Conservation (phyloP, 2,888 invertebrate genomes). For the Luffia ferchaultella region DNA sequence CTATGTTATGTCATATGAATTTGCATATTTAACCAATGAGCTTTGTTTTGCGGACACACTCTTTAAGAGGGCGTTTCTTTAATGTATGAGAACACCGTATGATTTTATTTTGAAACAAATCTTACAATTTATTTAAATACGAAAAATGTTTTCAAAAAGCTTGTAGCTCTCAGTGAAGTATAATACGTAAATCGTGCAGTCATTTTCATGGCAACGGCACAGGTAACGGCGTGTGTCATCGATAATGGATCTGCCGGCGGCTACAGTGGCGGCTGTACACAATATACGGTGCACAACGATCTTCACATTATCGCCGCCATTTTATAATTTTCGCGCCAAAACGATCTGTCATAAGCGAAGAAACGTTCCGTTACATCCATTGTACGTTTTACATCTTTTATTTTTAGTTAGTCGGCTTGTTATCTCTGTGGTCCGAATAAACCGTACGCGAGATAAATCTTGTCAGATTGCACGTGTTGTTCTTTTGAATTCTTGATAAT, state of each 20-base stretch:
- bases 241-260: too few relatives aligned
- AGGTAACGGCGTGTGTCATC: slow-evolving; percentile 25
- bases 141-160: too few relatives aligned
- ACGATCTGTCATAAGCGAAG: slow-evolving; percentile 26
- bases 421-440: slow-evolving; percentile 21
- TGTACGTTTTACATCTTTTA: slow-evolving; percentile 26
- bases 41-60: too few relatives aligned
- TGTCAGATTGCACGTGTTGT: slow-evolving; percentile 31
- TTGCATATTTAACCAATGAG: too few relatives aligned
- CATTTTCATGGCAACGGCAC: slow-evolving; percentile 28
- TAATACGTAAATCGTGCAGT: slow-evolving; percentile 26
- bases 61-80: too few relatives aligned
- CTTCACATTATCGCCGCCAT: slow-evolving; percentile 30
- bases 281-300: slow-evolving; percentile 20
- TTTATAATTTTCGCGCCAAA: slow-evolving; percentile 29
- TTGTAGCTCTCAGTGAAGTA: too few relatives aligned
- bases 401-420: slow-evolving; percentile 21
- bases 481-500: slow-evolving; percentile 19
- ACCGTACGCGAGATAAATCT: slow-evolving; percentile 30
- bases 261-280: slow-evolving; percentile 27
- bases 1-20: too few relatives aligned
- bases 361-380: slow-evolving; percentile 21
- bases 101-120: too few relatives aligned
- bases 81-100: slow-evolving; percentile 11
- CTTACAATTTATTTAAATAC: too few relatives aligned